phyloP scores from a whole-genome alignment of 1,140 invertebrate species.

The Drosophila eugracilis region DNA sequence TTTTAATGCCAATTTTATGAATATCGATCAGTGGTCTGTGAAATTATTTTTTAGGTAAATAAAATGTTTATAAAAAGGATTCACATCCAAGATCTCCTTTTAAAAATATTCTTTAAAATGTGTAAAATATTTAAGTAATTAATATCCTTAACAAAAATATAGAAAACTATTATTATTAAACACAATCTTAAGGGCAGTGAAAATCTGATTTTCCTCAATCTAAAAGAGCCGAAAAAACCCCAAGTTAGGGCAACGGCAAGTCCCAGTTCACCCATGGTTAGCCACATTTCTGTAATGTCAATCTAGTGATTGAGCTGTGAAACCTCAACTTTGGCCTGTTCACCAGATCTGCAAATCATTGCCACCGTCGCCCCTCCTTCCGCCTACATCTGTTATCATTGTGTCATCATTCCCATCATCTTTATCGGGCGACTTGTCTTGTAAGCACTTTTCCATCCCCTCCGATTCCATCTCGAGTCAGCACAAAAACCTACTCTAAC shows the following conservation, averaged over 20 bases:
- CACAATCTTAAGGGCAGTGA: too few species aligned
- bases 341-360: conserved; percentile 5
- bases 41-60: too few species aligned
- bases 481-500: conserved; percentile 29
- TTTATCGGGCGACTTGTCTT: conserved; percentile 42
- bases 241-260: background rate
- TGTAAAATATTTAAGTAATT: too few species aligned
- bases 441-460: conserved; percentile 28
- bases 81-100: too few species aligned
- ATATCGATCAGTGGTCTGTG: too few species aligned
- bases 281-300: conserved; percentile 33
- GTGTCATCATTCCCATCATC: conserved; percentile 44
- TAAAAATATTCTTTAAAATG: too few species aligned
- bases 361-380: too few species aligned
- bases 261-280: background rate
- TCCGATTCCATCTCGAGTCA: conserved; percentile 27
- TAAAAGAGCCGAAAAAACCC: background rate
- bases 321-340: conserved; percentile 8
- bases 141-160: too few species aligned
- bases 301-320: conserved; percentile 71
- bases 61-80: too few species aligned
- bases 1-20: too few species aligned
- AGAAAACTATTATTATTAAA: too few species aligned
- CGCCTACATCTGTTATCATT: conserved; percentile 21
- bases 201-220: too few species aligned